Evolutionary conservation across 92 coral and sea anemone genomes (phyloP), one percentile per base, ranked within the genome.

Genomic region (Epizoanthus stellaris): DNA sequence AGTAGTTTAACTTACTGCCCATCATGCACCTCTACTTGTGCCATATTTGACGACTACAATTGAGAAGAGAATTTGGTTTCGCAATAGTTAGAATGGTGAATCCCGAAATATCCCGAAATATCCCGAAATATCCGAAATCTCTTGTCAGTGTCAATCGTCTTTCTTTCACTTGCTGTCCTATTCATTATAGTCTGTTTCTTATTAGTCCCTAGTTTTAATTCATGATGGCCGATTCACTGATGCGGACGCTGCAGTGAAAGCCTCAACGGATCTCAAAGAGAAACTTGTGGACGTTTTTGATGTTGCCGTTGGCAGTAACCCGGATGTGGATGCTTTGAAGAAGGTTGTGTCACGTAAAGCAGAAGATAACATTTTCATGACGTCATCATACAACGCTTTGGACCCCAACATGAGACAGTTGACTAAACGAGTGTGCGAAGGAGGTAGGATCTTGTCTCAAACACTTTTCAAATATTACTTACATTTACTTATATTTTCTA

Each of bases 371-470:
- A 59, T 23, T 11, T 79, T 79, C 36, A 45, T 79, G 39, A 79
- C 83, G 17, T 79, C 83, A 15, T 79, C 83, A 14, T 79, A 79
- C 83, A 64, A 79, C 21, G 83, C 83, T 12, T 63, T 79, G 72
- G 72, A 63, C 40, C 83, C 83, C 72, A 79, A 79, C 70, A 52
- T 63, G 72, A 79, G 83, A 23, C 71, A 70, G 17, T 40, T 79
- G 61, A 79, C 83, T 11, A 25, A 79, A 79, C 62, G 83, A 21
- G 83, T 79, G 42, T 79, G 83, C 72, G 83, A 79, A 45, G 83
- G 83, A 79, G 83, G 83, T 79, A 62, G 0, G 72, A 13, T 20
- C 5, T 39, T 57, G 21, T 30, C 20, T 53, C 67, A 36, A 36
- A 6, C 38, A 5, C 49, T 75, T 34, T 75, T 10, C 52, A 45